Conservation (phyloP, 2,797 vertebrate genomes). For the Emys orbicularis region DNA sequence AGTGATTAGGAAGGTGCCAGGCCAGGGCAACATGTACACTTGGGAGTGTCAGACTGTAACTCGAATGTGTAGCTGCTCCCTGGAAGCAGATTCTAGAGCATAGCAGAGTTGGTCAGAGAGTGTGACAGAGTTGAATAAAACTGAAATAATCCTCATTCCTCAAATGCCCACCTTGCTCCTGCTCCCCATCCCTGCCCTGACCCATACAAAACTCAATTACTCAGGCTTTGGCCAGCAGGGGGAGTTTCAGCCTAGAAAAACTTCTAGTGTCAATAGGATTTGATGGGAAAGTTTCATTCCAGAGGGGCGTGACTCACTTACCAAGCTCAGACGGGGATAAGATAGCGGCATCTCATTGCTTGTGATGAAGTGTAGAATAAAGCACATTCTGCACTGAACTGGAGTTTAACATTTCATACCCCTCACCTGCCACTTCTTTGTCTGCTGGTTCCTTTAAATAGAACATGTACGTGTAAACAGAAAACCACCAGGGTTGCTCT, state of each 20-base stretch:
- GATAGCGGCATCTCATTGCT: not conserved
- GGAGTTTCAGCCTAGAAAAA: not conserved
- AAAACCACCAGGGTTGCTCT: not conserved
- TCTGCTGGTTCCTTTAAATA: not conserved
- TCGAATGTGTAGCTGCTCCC: not conserved
- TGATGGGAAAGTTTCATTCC: not conserved
- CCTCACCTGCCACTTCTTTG: not conserved
- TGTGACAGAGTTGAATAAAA: not conserved
- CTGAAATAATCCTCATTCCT: not conserved
- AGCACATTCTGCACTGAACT: not conserved
- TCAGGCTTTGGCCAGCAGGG: not conserved
- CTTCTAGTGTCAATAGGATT: not conserved
- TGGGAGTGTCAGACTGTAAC: not conserved
- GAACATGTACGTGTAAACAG: not conserved
- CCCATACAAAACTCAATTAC: too few relatives aligned
- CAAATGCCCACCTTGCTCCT: not conserved
- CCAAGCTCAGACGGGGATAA: not conserved
- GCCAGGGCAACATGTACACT: too few relatives aligned
- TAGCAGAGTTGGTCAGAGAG: not conserved
- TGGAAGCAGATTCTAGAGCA: not conserved
- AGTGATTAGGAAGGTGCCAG: too few relatives aligned
- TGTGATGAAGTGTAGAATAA: not conserved
- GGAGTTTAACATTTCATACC: not conserved
- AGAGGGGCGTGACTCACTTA: not conserved
- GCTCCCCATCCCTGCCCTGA: not conserved